Conservation (phyloP, 2,113 vertebrate species). For the Hymenochirus boettgeri region DNA sequence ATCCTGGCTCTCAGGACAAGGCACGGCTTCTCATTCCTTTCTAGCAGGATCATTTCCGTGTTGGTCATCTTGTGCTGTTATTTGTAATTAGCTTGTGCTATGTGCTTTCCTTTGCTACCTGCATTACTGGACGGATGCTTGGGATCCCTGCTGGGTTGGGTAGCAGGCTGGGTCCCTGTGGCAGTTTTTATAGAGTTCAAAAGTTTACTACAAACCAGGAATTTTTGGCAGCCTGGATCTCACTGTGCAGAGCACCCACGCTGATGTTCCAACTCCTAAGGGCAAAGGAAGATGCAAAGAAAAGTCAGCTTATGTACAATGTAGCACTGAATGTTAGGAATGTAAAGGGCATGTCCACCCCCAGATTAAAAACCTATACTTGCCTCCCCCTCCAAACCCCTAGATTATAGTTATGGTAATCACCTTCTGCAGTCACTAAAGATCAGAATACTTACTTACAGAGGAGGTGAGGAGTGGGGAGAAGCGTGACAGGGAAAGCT, state of each 20-base stretch:
- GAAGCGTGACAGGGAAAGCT: no score
- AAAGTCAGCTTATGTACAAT: no score
- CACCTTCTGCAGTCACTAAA: no score
- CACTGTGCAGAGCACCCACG: conserved; percentile 91
- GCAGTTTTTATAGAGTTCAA: conserved; percentile 96
- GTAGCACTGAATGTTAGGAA: no score
- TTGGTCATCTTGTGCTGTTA: conserved; percentile 60
- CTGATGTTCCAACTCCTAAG: conserved; percentile 82
- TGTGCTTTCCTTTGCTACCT: conserved; percentile 65
- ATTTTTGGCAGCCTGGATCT: conserved; percentile 98
- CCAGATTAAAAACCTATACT: no score
- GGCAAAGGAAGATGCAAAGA: conserved; percentile 19
- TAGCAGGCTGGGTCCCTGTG: conserved; percentile 75
- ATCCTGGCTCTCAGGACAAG: neutral
- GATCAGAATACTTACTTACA: no score
- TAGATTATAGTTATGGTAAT: no score
- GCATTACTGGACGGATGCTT: conserved; percentile 47
- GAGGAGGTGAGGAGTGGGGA: no score
- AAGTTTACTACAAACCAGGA: conserved; percentile 99
- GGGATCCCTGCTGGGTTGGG: conserved; percentile 52
- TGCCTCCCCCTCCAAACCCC: no score
- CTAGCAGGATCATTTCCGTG: conserved; percentile 6
- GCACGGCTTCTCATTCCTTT: neutral
- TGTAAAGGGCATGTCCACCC: no score
- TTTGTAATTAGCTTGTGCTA: conserved; percentile 51